Base-by-base conservation (phyloP, 2,888 invertebrate genomes). In the Cerastis leucographa region DNA sequence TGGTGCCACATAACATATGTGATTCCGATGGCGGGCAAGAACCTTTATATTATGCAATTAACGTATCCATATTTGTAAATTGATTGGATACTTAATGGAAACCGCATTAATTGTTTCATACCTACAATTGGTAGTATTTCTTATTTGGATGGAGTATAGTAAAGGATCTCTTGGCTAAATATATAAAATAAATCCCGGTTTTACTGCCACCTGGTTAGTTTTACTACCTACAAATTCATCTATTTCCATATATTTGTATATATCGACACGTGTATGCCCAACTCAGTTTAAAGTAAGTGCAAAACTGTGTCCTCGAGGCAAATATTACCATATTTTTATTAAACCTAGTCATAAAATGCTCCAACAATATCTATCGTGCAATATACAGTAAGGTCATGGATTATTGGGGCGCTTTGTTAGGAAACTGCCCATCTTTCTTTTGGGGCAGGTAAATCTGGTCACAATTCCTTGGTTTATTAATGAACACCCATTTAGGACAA, bases 231-330 rank as follows among this genome's bases (percentile, higher is more conserved):
- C 7, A 0, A 19, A 51, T 11, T 0, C n/a, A 54, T 19, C 6
- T 6, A 35, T 54, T 54, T 40, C n/a, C 51, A 40, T 68, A 40
- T 51, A 11, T 35, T 35, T 35, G 25, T 8, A 2, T 3, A 17
- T 19, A 2, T 46, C 46, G 46, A 42, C 54, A 56, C 56, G 56
- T 44, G 14, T 2, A 42, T 54, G n/a, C 42, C 19, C 40, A 29
- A 44, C 29, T 59, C 22, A 25, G 14, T 70, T 59, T 22, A 29
- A 61, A 29, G 44, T 44, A 22, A 70, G 70, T 61, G 61, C 70
- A 61, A 70, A 29, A 70, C 22, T 25, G 40, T 70, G 42, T 70
- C 22, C 9, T 22, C 22, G 6, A 44, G 29, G 25, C n/a, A 70
- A 25, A 44, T 70, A 69, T 70, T 61, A 22, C 42, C 42, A 70